Conservation (phyloP, 2,797 vertebrate species). For the Aulostomus chinensis region DNA sequence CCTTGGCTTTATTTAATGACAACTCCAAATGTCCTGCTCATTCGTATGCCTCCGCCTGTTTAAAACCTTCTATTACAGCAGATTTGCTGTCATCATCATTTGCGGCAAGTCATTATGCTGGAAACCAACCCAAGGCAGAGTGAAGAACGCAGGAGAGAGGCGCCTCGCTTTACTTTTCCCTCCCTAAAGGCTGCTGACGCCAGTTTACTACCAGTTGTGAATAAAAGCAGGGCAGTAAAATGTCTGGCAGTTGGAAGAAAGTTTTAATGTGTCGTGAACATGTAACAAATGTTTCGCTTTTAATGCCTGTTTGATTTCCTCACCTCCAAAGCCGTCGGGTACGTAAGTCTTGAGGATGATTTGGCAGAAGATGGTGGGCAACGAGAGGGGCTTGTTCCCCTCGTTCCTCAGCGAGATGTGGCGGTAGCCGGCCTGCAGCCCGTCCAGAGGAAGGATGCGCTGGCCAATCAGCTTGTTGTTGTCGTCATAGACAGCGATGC, state of each 20-base stretch:
- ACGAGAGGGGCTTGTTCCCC: constrained; percentile 95
- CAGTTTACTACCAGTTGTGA: constrained; percentile 29
- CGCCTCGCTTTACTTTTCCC: background rate
- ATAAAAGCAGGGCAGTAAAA: constrained; percentile 36
- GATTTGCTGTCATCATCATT: constrained; percentile 62
- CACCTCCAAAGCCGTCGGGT: constrained; percentile 98
- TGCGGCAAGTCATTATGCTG: constrained; percentile 53
- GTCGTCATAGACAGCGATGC: constrained; percentile 97
- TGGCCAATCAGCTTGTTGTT: constrained; percentile 97
- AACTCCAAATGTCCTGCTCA: constrained; percentile 51
- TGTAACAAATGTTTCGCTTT: too few species aligned
- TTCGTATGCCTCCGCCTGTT: constrained; percentile 49
- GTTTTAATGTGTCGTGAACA: too few species aligned
- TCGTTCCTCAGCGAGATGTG: constrained; percentile 98
- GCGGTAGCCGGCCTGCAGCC: constrained; percentile 95
- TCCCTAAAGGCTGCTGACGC: constrained; percentile 30
- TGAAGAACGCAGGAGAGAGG: constrained; percentile 7
- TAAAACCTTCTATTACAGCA: constrained; percentile 47
- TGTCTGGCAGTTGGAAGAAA: constrained; percentile 8
- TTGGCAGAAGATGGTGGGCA: constrained; percentile 98
- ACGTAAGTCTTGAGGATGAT: constrained; percentile 99
- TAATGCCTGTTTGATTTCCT: constrained; percentile 27
- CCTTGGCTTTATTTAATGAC: constrained; percentile 70
- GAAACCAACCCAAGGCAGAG: constrained; percentile 37
- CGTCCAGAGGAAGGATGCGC: constrained; percentile 95